Evolutionary conservation across 2,113 vertebrate genomes (phyloP), one percentile per base, ranked within the genome.

Genomic region (Fulmarus glacialis): DNA sequence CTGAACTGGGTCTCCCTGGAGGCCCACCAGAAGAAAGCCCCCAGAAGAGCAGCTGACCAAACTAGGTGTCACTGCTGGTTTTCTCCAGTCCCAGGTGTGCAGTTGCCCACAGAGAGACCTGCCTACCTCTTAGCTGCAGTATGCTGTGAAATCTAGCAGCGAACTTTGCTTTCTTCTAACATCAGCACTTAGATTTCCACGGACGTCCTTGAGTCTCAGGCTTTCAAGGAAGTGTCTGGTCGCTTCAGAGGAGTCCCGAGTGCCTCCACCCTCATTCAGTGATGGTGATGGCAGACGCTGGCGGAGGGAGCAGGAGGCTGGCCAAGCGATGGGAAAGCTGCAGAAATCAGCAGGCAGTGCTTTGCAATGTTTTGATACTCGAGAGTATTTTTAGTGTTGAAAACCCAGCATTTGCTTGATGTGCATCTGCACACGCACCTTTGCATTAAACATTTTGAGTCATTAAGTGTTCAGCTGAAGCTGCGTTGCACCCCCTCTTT

Each of bases 391-490:
- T 62, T 30, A 60, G 42, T 36, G 38, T 74, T 82, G 60, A 58
- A 86, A 72, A 52, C 23, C 8, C 70, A 67, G 30, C 6, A 6
- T 73, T 62, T 43, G 24, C 32, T 43, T 27, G 30, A 29, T 75
- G 6, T 34, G 16, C 27, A 5, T 79, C 38, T 62, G 80, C 63
- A 16, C 3, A 1, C 0, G 1, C 72, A 77, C 66, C 71, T 83
- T 95, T 2, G 0, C 1, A 0, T 34, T n/a, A 36, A 60, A 45
- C 9, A 3, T 16, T 23, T 42, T 26, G 60, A 20, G 27, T 71
- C 48, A 22, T 16, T 30, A 43, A 53, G 12, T 26, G 10, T 64
- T 59, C 26, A 2, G 14, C 47, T 30, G 59, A 53, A 73, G 55
- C 50, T 3, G 2, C 0, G 0, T n/a, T 75, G 56, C 32, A 27